Conservation (phyloP, 2,113 vertebrate species). For the Brachyhypopomus occidentalis region DNA sequence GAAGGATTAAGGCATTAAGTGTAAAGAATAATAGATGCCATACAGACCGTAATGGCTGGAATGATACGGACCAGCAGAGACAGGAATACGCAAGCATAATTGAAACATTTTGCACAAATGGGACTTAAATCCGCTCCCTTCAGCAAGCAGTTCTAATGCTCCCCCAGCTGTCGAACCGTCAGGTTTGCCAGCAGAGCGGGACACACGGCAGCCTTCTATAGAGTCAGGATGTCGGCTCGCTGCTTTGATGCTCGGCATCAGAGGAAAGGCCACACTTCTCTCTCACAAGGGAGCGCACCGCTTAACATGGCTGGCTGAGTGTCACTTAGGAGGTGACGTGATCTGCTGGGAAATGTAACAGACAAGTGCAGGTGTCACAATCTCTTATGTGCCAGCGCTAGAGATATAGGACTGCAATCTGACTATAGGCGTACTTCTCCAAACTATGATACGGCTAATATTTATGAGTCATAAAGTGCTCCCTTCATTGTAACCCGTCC, state of each 20-base stretch:
- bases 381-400: too few species aligned
- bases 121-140: not conserved
- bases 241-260: conserved; percentile 18
- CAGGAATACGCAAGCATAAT: not conserved
- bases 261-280: not conserved
- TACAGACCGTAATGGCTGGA: too few species aligned
- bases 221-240: not conserved
- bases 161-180: not conserved
- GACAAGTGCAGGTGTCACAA: too few species aligned
- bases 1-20: too few species aligned
- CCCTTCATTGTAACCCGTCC: too few species aligned
- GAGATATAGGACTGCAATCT: too few species aligned
- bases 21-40: too few species aligned
- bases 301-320: not conserved
- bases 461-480: too few species aligned
- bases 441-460: too few species aligned
- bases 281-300: not conserved
- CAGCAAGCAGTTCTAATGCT: not conserved
- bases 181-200: not conserved
- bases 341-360: too few species aligned
- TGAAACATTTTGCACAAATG: not conserved
- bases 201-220: not conserved
- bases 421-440: too few species aligned
- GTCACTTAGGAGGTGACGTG: not conserved
- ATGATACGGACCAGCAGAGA: too few species aligned